Conservation (phyloP, 1,140 invertebrate species). For the Anagrus nilaparvatae region DNA sequence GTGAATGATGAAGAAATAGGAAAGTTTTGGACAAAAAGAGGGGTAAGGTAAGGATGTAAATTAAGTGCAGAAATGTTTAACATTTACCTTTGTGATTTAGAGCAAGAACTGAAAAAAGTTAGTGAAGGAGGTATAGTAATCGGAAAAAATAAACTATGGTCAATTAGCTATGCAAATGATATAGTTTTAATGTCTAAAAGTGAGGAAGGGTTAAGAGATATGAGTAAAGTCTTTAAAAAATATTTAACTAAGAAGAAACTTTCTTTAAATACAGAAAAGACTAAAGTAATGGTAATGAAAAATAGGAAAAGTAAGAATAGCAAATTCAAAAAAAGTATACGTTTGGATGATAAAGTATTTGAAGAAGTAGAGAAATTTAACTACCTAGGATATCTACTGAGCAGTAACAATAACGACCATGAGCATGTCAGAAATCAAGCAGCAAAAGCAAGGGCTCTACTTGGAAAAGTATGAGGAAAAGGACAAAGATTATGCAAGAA, state of each 20-base stretch:
- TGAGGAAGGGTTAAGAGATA: constrained; percentile 7
- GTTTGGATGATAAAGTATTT: constrained; percentile 1
- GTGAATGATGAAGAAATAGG: constrained; percentile 9
- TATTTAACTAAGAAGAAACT: constrained; percentile 9
- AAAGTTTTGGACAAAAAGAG: constrained; percentile 11
- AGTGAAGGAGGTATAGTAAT: constrained; percentile 7
- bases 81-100: constrained; percentile 10
- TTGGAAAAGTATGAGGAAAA: constrained; percentile 10
- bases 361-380: constrained; percentile 11
- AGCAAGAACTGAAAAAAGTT: constrained; percentile 2
- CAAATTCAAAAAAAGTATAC: constrained; percentile 7
- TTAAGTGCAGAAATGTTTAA: constrained; percentile 13
- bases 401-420: constrained; percentile 3
- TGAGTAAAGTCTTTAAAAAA: constrained; percentile 3
- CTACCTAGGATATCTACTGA: constrained; percentile 12
- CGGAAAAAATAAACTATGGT: constrained; percentile 3
- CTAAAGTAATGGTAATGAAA: constrained; percentile 9
- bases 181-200: constrained; percentile 6
- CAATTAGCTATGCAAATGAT: constrained; percentile 7
- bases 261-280: constrained; percentile 9
- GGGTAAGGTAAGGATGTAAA: constrained; percentile 12
- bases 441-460: constrained; percentile 9
- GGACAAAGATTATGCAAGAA: constrained; percentile 13
- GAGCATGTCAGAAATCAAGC: constrained; percentile 4
- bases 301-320: constrained; percentile 1